phyloP scores from a whole-genome alignment of 2,113 vertebrate genomes.

The Scytalopus superciliaris region DNA sequence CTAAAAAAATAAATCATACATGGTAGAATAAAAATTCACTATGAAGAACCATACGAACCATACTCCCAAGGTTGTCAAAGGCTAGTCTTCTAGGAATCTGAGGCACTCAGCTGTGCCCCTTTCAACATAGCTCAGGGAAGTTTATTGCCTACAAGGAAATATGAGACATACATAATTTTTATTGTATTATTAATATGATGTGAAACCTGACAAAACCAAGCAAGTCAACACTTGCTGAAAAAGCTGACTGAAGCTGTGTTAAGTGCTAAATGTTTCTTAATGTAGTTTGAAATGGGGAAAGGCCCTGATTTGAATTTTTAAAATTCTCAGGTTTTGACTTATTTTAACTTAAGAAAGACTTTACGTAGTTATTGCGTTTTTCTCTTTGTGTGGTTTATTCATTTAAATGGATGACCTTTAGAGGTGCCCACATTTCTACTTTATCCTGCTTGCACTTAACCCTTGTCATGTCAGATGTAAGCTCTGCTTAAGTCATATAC shows the following conservation, averaged over 20 bases:
- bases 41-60: not conserved
- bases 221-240: slow-evolving; percentile 31
- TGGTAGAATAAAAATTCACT: slow-evolving; percentile 14
- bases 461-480: not conserved
- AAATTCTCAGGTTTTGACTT: slow-evolving; percentile 8
- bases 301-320: slow-evolving; percentile 9
- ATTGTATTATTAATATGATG: not conserved
- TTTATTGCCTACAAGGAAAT: slow-evolving; percentile 67
- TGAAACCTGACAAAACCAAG: slow-evolving; percentile 48
- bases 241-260: not conserved
- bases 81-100: slow-evolving; percentile 13
- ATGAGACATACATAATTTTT: slow-evolving; percentile 18
- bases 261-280: slow-evolving; percentile 33
- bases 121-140: slow-evolving; percentile 14
- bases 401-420: not conserved
- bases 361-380: not conserved
- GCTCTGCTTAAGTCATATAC: not conserved
- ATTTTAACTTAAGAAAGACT: not conserved
- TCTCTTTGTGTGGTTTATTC: not conserved
- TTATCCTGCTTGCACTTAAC: not conserved
- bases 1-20: not conserved
- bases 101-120: slow-evolving; percentile 18
- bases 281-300: not conserved
- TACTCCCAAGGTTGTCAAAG: slow-evolving; percentile 18
- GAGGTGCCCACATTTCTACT: not conserved